Conservation (phyloP, 2,797 vertebrate genomes). For the Myotis myotis region DNA sequence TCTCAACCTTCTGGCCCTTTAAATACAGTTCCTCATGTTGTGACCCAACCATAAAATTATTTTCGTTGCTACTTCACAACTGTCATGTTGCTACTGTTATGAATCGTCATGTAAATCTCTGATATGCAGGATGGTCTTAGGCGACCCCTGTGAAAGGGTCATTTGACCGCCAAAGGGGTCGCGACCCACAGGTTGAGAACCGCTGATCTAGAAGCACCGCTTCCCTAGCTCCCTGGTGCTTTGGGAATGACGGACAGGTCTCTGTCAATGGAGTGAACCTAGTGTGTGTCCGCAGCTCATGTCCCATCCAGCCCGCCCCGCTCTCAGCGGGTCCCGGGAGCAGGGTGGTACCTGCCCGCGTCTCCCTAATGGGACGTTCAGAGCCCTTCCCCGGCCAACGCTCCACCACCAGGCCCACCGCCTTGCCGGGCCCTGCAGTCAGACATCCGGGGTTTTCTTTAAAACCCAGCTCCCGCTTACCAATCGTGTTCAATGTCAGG, state of each 20-base stretch:
- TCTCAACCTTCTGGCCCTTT: too few relatives aligned
- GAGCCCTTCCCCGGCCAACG: slow-evolving; percentile 1
- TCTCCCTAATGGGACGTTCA: slow-evolving; percentile 44
- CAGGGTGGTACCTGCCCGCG: not conserved
- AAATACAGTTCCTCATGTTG: too few relatives aligned
- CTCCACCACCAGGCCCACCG: not conserved
- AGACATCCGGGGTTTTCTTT: slow-evolving; percentile 73
- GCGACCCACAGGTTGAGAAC: too few relatives aligned
- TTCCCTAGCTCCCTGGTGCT: not conserved
- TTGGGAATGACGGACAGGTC: not conserved
- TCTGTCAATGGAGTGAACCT: not conserved
- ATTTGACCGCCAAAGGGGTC: too few relatives aligned
- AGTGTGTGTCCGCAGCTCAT: not conserved
- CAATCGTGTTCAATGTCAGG: slow-evolving; percentile 83
- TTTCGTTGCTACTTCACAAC: too few relatives aligned
- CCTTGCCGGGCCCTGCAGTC: slow-evolving; percentile 56
- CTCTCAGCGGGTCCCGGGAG: slow-evolving; percentile 44
- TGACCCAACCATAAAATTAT: too few relatives aligned
- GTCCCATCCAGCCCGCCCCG: not conserved
- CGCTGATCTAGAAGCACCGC: rapidly evolving
- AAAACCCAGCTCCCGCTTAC: slow-evolving; percentile 77
- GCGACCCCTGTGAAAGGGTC: too few relatives aligned
- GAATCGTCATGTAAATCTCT: too few relatives aligned
- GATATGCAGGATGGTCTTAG: too few relatives aligned
- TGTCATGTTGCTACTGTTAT: too few relatives aligned